Evolutionary conservation across 2,797 vertebrate species (phyloP).

Genomic region (Mallotus villosus): DNA sequence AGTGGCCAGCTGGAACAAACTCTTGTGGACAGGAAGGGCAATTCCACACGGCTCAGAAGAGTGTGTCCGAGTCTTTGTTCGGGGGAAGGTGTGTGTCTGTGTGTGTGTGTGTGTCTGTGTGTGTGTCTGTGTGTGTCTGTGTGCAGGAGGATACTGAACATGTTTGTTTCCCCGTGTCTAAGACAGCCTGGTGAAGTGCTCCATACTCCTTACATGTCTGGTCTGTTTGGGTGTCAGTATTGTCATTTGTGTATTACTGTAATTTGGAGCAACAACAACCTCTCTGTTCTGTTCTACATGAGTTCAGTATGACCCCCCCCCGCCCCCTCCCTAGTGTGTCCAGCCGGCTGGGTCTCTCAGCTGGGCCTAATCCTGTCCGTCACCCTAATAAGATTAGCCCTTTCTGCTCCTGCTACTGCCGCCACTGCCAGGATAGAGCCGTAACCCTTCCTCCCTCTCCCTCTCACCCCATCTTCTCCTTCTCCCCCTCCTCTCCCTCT

Average conservation of each 20-base stretch:
- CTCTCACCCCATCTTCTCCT: neutral
- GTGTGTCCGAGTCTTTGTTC: conserved; percentile 17
- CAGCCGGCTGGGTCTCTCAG: conserved; percentile 62
- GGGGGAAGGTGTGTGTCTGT: conserved; percentile 16
- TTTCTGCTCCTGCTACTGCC: conserved; percentile 37
- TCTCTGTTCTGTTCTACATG: no score
- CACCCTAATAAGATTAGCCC: conserved; percentile 70
- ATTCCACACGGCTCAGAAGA: conserved; percentile 26
- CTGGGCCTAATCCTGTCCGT: conserved; percentile 65
- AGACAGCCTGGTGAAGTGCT: neutral
- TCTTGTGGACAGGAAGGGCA: conserved; percentile 27
- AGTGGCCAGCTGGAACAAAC: conserved; percentile 35
- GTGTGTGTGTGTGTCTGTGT: conserved; percentile 9
- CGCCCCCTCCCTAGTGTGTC: conserved; percentile 19
- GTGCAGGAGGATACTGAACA: neutral
- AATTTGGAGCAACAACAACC: neutral
- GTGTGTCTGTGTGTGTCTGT: neutral
- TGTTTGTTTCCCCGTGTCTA: neutral
- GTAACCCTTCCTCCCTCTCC: conserved; percentile 29
- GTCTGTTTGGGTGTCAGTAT: conserved; percentile 6
- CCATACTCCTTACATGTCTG: neutral
- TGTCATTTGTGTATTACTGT: neutral
- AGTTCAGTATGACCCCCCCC: conserved; percentile 18
- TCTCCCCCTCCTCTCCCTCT: conserved; percentile 9
- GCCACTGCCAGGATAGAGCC: conserved; percentile 57